These are phyloP conservation scores for Oryzias melastigma DNA, from an alignment of 2,113 vertebrate species.

Conservation along the genomic window DNA sequence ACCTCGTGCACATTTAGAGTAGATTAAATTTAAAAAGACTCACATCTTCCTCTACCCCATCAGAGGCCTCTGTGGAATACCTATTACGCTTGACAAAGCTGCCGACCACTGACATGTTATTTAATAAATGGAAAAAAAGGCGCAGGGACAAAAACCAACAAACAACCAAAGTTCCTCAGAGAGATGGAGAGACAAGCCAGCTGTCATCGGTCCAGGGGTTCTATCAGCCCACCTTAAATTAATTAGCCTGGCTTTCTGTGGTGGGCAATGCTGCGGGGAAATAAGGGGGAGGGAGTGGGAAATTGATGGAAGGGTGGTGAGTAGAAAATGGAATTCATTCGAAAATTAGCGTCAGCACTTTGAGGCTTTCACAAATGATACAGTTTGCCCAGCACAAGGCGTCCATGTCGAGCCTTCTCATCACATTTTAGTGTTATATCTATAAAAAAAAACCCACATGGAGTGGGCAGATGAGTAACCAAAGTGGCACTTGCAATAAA, in stretches of 20 bases:
- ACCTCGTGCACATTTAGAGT: conserved; percentile 55
- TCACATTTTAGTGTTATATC: conserved; percentile 34
- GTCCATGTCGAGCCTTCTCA: conserved; percentile 40
- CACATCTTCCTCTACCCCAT: conserved; percentile 61
- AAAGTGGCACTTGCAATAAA: conserved; percentile 21
- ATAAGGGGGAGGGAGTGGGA: conserved; percentile 40
- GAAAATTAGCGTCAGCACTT: conserved; percentile 86
- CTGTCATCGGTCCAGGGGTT: conserved; percentile 79
- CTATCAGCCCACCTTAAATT: conserved; percentile 73
- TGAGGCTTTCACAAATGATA: conserved; percentile 74
- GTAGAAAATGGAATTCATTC: conserved; percentile 86
- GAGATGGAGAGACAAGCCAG: conserved; percentile 72
- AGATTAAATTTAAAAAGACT: conserved; percentile 75
- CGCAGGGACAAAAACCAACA: conserved; percentile 62
- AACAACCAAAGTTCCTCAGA: conserved; percentile 72
- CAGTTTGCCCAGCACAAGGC: conserved; percentile 71
- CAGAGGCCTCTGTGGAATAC: conserved; percentile 72
- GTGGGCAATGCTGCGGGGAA: conserved; percentile 65
- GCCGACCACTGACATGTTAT: conserved; percentile 80
- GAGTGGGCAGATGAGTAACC: conserved; percentile 14
- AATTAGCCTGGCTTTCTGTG: conserved; percentile 83
- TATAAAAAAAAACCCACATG: conserved; percentile 7
- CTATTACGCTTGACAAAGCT: conserved; percentile 78
- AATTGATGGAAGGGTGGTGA: conserved; percentile 65
- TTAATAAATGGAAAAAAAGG: conserved; percentile 79